A percentile compares a stretch with the other conserved stretches of the same genome.
These are phyloP conservation scores for Exocentrus adspersus DNA, from an alignment of 2,888 invertebrate genomes.

Conservation along the genomic window DNA sequence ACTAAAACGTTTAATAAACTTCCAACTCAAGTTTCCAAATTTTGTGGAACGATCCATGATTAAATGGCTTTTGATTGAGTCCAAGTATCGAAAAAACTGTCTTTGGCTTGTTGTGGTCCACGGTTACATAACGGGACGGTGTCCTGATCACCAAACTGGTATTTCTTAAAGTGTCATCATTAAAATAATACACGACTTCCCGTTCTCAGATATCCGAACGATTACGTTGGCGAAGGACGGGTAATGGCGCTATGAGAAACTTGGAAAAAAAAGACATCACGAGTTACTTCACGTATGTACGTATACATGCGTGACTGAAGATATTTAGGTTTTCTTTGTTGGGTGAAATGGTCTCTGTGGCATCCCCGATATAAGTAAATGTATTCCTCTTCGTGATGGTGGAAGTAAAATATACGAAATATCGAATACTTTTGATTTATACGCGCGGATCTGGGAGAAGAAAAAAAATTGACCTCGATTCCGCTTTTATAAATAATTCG, in stretches of 20 bases:
- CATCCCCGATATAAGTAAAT: conserved; percentile 3
- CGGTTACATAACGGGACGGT: too few species aligned
- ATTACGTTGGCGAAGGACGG: conserved; percentile 5
- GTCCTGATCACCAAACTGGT: conserved; percentile 4
- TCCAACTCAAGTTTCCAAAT: too few species aligned
- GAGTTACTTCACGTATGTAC: conserved; percentile 6
- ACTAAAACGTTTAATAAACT: too few species aligned
- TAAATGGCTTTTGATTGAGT: too few species aligned
- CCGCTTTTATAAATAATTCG: neutral
- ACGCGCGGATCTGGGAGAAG: neutral
- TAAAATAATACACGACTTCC: conserved; percentile 22
- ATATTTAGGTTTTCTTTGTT: conserved; percentile 15
- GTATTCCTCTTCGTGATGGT: neutral
- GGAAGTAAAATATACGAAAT: neutral
- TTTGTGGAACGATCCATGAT: too few species aligned
- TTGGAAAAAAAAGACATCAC: conserved; percentile 3
- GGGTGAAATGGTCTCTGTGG: neutral
- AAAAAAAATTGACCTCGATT: too few species aligned
- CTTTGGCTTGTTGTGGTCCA: too few species aligned
- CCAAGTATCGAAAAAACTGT: too few species aligned
- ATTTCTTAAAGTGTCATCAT: conserved; percentile 7
- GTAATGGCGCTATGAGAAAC: conserved; percentile 10
- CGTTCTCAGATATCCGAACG: conserved; percentile 13
- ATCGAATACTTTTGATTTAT: too few species aligned
- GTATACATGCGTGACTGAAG: conserved; percentile 19